Base-by-base conservation (phyloP, 2,888 invertebrate species). In the Lamproptera curius region DNA sequence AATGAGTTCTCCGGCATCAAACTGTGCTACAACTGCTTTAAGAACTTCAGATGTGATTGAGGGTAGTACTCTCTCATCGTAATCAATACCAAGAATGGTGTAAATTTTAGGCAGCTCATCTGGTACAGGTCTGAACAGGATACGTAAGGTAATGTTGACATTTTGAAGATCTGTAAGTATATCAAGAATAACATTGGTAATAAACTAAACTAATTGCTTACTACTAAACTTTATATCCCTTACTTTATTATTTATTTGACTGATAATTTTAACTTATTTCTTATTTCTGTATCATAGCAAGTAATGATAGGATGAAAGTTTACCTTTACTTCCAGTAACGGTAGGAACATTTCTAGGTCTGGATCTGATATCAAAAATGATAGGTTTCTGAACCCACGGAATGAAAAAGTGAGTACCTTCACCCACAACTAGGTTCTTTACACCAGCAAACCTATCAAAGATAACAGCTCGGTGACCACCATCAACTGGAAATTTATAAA, bases 391-490 rank as follows among this genome's bases (percentile, higher is more conserved):
- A 35, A 99, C 94, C 98, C 99, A 99, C 3, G 99, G 99, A 75
- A 99, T 93, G 67, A 95, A 94, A 82, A 99, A 99, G 85, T 99
- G 99, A 54, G 99, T 99, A 38, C 99, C 99, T 87, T 99, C 99
- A 16, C 99, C 99, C 20, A 95, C 93, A 9, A 99, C 97, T 43
- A 90, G 81, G 57, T 95, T 93, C 76, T 98, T 97, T 34, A 99
- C 94, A 71, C 99, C 99, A 48, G 92, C 90, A 82, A 99, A 99
- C 73, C 99, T 92, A 86, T 99, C 99, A 75, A 99, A 99, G 62
- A 99, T 99, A n/a, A 99, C 98, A 57, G 99, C 99, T 75, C 99
- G 92, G 76, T 99, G 95, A 37, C 99, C 99, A 68, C 99, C 99
- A 76, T 99, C 99, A 77, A 99, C 99, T 95, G 82, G 52, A 92